A percentile compares a stretch with the other conserved stretches of the same genome.
Conservation (phyloP, 2,888 invertebrate species). For the Coleophora deauratella region DNA sequence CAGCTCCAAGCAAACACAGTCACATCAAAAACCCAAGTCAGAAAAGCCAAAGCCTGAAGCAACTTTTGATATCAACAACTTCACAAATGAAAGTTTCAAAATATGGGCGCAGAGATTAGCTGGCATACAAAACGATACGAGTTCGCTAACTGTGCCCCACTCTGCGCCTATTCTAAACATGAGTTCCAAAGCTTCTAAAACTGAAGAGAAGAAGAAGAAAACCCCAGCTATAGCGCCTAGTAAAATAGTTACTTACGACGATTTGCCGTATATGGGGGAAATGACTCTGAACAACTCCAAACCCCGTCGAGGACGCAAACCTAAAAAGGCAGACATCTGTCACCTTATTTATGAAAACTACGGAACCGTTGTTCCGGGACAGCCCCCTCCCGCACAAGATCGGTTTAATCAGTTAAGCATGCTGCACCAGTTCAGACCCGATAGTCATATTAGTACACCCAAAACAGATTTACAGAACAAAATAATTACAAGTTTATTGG, state of each 20-base stretch:
- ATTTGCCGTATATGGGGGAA: constrained; percentile 94
- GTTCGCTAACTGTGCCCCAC: constrained; percentile 38
- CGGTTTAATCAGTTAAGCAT: constrained; percentile 39
- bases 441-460: constrained; percentile 40
- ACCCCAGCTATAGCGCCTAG: constrained; percentile 54
- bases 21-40: constrained; percentile 32
- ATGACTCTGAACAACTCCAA: constrained; percentile 92
- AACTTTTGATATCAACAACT: constrained; percentile 48
- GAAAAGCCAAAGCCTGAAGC: constrained; percentile 55
- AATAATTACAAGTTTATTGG: constrained; percentile 80
- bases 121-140: constrained; percentile 78
- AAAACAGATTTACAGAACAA: constrained; percentile 79
- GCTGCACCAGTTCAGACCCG: constrained; percentile 37
- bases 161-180: constrained; percentile 31
- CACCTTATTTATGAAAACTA: constrained; percentile 94
- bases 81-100: constrained; percentile 78
- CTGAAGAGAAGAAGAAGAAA: constrained; percentile 53
- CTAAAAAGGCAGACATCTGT: constrained; percentile 94
- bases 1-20: constrained; percentile 40
- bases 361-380: constrained; percentile 88
- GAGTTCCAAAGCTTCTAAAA: constrained; percentile 35
- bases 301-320: constrained; percentile 89
- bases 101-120: constrained; percentile 85
- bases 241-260: constrained; percentile 81
- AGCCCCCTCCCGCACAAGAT: constrained; percentile 72